Base-by-base conservation (phyloP, 2,113 vertebrate genomes). In the Clarias batrachus region DNA sequence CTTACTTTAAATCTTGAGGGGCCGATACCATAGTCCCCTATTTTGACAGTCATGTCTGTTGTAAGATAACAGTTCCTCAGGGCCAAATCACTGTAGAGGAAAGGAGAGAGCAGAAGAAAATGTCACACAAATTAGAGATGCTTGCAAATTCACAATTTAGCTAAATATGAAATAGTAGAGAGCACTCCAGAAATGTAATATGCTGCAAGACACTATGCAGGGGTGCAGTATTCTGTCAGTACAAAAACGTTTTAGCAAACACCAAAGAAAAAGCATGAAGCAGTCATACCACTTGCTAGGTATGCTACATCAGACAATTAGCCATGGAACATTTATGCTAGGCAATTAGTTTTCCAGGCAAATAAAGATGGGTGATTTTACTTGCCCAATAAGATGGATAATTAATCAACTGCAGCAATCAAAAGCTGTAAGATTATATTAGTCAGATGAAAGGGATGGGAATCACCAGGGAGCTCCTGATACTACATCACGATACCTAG, bases 41-140 rank as follows among this genome's bases (percentile, higher is more conserved):
- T 95, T 96, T 98, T 99, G 88, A 99, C 97, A 21, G 97, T 99
- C 89, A 99, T 94, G 91, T 99, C 98, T 0, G 96, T 95, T 13
- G 98, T 98, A 62, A 99, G 95, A 91, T 96, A 99, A 93, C 98
- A 99, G 91, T 98, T 99, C 90, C 98, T 93, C 90, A 99, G 94
- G 87, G 97, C 97, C 92, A 99, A 91, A 91, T 99, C 98, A 94
- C 98, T 99, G 90, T 33, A 74, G 88, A 71, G 79, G 65, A 87
- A 30, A 41, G 33, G 4, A 13, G 5, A 76, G 65, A 21, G 9
- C 48, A 85, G 57, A 80, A 57, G 5, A 27, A 33, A 73, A 19
- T 21, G 11, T 59, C 17, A 33, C 1, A 1, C 19, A 76, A 48
- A 76, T 52, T 2, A 52, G 11, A 76, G 23, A 27, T 52, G 25